Evolutionary conservation across 2,113 vertebrate genomes (phyloP).

Genomic region (Neolamprologus devosi): DNA sequence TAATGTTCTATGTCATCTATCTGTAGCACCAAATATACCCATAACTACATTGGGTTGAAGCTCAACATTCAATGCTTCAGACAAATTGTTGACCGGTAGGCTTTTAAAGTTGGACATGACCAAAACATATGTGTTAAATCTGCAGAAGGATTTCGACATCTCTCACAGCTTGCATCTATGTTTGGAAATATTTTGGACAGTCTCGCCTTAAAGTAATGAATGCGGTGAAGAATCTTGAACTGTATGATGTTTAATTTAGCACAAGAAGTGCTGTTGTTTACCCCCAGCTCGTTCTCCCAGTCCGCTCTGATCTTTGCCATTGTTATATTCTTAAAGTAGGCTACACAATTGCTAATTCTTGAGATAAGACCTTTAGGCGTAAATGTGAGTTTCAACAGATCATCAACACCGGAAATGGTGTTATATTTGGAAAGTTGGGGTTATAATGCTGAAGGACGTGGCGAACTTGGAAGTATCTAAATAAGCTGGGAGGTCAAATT

Average conservation of each 20-base stretch:
- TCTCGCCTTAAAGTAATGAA: neutral
- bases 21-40: neutral
- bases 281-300: neutral
- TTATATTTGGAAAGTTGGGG: neutral
- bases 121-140: neutral
- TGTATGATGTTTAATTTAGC: neutral
- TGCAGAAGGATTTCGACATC: neutral
- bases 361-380: neutral
- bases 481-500: neutral
- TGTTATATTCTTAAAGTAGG: neutral
- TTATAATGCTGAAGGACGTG: neutral
- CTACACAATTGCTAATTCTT: neutral
- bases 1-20: fast-evolving
- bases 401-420: neutral
- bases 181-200: neutral
- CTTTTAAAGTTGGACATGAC: neutral
- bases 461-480: fast-evolving
- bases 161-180: neutral
- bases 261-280: neutral
- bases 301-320: fast-evolving
- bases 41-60: neutral
- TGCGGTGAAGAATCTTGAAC: neutral
- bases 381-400: neutral
- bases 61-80: neutral
- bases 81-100: neutral